phyloP scores from a whole-genome alignment of 1,140 invertebrate genomes.

The Drosophila setifemur region DNA sequence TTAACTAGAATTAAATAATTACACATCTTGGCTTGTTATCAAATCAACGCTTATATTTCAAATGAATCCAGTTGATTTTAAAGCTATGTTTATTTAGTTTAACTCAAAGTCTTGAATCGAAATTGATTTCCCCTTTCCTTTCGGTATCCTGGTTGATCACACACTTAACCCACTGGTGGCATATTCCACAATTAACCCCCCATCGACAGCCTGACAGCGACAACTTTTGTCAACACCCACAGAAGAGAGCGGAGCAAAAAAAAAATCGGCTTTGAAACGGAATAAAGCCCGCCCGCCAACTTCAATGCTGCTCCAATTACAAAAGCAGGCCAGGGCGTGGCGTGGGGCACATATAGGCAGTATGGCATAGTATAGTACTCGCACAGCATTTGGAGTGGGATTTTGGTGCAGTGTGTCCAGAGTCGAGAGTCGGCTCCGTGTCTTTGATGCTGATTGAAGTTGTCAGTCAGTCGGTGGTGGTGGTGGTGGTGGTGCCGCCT shows the following conservation, averaged over 20 bases:
- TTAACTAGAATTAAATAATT: too few relatives aligned
- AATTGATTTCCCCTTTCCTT: too few relatives aligned
- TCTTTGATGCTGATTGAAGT: slow-evolving; percentile 78
- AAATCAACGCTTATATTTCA: too few relatives aligned
- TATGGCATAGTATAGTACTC: slow-evolving; percentile 7
- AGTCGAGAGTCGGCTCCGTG: slow-evolving; percentile 54
- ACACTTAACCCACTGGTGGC: slow-evolving; percentile 43
- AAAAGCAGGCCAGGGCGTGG: slow-evolving; percentile 59
- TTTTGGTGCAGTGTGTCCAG: slow-evolving; percentile 21
- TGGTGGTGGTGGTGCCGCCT: slow-evolving; percentile 47
- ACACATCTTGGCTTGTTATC: too few relatives aligned
- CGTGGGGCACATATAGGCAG: slow-evolving; percentile 15
- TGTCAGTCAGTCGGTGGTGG: slow-evolving; percentile 62
- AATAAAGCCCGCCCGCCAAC: slow-evolving; percentile 38
- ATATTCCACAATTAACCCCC: slow-evolving; percentile 33
- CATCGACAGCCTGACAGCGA: slow-evolving; percentile 6
- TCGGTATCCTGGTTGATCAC: background rate
- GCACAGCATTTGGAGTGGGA: too few relatives aligned
- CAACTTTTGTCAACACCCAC: slow-evolving; percentile 72
- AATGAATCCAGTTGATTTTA: too few relatives aligned
- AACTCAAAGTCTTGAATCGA: too few relatives aligned
- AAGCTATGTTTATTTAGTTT: too few relatives aligned
- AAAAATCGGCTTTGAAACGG: slow-evolving; percentile 26
- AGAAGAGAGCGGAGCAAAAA: slow-evolving; percentile 2
- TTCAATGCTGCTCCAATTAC: slow-evolving; percentile 67